Conservation (phyloP, 2,888 invertebrate genomes). For the Meganola albula region DNA sequence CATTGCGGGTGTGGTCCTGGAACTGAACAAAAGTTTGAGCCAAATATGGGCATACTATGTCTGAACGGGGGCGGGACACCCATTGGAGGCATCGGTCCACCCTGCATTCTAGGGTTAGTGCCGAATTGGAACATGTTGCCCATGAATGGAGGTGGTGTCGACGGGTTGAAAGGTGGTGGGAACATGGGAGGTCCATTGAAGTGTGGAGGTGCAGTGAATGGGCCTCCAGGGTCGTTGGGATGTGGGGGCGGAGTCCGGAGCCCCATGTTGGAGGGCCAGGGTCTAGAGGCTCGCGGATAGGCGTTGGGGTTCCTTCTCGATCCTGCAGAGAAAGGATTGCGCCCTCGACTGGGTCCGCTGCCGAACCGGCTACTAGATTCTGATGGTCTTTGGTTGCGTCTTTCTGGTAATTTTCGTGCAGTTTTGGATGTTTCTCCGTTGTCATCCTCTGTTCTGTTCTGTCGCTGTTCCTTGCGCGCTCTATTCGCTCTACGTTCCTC, state of each 20-base stretch:
- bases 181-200: slow-evolving; percentile 40
- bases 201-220: slow-evolving; percentile 35
- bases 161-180: slow-evolving; percentile 35
- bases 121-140: slow-evolving; percentile 47
- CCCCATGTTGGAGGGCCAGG: slow-evolving; percentile 36
- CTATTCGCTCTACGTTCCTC: slow-evolving; percentile 80
- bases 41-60: slow-evolving; percentile 43
- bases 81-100: slow-evolving; percentile 29
- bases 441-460: slow-evolving; percentile 38
- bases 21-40: slow-evolving; percentile 41
- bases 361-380: slow-evolving; percentile 66
- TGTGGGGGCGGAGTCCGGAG: slow-evolving; percentile 45
- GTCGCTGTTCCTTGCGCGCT: slow-evolving; percentile 49
- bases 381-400: slow-evolving; percentile 61
- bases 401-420: slow-evolving; percentile 37
- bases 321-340: slow-evolving; percentile 50
- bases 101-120: slow-evolving; percentile 38
- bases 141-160: slow-evolving; percentile 31
- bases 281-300: slow-evolving; percentile 38
- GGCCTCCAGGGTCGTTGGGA: slow-evolving; percentile 19
- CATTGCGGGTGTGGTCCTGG: slow-evolving; percentile 47
- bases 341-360: slow-evolving; percentile 52
- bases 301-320: slow-evolving; percentile 41
- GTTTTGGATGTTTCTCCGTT: slow-evolving; percentile 51
- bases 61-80: slow-evolving; percentile 34